phyloP scores from a whole-genome alignment of 2,797 vertebrate species.

The Zenarchopterus dispar region DNA sequence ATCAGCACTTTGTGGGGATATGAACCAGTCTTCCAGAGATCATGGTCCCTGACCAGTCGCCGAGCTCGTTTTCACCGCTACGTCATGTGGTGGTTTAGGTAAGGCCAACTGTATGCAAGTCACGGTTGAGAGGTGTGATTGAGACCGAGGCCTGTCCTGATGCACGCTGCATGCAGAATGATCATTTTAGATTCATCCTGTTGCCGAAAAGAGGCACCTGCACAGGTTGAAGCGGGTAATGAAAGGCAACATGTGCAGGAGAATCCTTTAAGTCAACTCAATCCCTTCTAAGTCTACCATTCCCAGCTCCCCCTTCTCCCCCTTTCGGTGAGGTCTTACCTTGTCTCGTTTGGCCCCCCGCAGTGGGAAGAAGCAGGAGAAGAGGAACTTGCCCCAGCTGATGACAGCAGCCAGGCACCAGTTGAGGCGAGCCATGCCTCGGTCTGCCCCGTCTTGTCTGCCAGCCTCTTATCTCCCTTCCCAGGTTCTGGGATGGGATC shows the following conservation, averaged over 20 bases:
- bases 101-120: constrained; percentile 25
- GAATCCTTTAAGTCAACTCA: constrained; percentile 31
- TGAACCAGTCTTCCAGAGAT: constrained; percentile 35
- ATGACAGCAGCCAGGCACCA: constrained; percentile 92
- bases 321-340: constrained; percentile 81
- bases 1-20: constrained; percentile 53
- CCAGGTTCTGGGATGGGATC: constrained; percentile 56
- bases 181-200: constrained; percentile 17
- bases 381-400: constrained; percentile 92
- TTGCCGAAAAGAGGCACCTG: background rate
- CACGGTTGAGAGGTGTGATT: constrained; percentile 22
- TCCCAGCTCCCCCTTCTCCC: background rate
- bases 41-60: constrained; percentile 46
- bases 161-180: constrained; percentile 29
- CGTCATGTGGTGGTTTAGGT: constrained; percentile 52
- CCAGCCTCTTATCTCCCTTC: constrained; percentile 69
- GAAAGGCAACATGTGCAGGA: constrained; percentile 41
- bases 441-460: constrained; percentile 71
- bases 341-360: constrained; percentile 84
- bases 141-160: constrained; percentile 39
- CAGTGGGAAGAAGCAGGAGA: constrained; percentile 89
- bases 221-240: constrained; percentile 10
- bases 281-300: constrained; percentile 11
- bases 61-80: constrained; percentile 57
- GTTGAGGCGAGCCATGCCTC: constrained; percentile 89